These are phyloP conservation scores for Nymphalis polychloros DNA, from an alignment of 2,888 invertebrate species.

Conservation along the genomic window DNA sequence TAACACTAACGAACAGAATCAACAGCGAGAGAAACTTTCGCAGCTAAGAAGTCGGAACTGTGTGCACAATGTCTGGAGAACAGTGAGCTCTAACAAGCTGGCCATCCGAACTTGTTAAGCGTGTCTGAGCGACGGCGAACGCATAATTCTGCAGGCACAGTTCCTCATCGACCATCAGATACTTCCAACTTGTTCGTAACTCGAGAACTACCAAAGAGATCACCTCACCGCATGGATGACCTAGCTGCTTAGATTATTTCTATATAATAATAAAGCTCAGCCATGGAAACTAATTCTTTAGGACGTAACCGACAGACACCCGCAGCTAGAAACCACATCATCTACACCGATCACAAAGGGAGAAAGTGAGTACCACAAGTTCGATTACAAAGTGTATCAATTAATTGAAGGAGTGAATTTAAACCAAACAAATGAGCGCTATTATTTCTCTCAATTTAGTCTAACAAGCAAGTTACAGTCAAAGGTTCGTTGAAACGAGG, in stretches of 20 bases:
- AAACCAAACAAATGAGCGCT: slow-evolving; percentile 78
- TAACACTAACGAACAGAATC: slow-evolving; percentile 66
- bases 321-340: slow-evolving; percentile 75
- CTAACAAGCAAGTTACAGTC: slow-evolving; percentile 77
- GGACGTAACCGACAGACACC: slow-evolving; percentile 63
- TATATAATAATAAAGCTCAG: slow-evolving; percentile 21
- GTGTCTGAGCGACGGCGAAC: slow-evolving; percentile 50
- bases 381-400: slow-evolving; percentile 42
- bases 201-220: slow-evolving; percentile 35
- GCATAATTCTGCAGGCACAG: slow-evolving; percentile 66
- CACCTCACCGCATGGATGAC: slow-evolving; percentile 21
- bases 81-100: slow-evolving; percentile 72
- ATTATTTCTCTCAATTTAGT: slow-evolving; percentile 82
- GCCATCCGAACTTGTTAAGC: slow-evolving; percentile 74
- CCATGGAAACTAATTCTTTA: slow-evolving; percentile 69
- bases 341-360: slow-evolving; percentile 79
- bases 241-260: slow-evolving; percentile 31
- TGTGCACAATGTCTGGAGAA: slow-evolving; percentile 68
- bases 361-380: slow-evolving; percentile 69
- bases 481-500: slow-evolving; percentile 77
- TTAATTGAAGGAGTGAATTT: slow-evolving; percentile 56
- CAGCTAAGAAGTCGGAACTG: slow-evolving; percentile 73
- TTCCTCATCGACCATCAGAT: slow-evolving; percentile 56
- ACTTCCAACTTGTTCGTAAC: slow-evolving; percentile 59
- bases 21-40: slow-evolving; percentile 70